Conservation (phyloP, 2,888 invertebrate species). For the Drosophila buzzatii region DNA sequence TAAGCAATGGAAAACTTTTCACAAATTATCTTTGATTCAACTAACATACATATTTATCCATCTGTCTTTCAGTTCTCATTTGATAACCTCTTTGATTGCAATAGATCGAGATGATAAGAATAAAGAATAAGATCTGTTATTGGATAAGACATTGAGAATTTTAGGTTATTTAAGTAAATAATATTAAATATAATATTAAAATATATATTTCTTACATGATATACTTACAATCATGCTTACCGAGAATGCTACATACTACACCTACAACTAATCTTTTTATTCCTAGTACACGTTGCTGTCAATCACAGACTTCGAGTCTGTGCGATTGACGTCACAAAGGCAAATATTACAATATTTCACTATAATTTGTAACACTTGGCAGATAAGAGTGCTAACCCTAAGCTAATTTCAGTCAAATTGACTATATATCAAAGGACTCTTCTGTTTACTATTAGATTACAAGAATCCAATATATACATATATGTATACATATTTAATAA, state of each 20-base stretch:
- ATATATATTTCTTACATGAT: neutral
- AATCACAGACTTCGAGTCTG: slow-evolving; percentile 34
- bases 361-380: slow-evolving; percentile 37
- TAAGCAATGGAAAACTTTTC: slow-evolving; percentile 10
- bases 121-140: neutral
- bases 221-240: slow-evolving; percentile 25
- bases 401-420: slow-evolving; percentile 10
- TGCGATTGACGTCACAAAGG: slow-evolving; percentile 50
- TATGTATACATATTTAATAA: no score
- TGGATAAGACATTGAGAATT: no score
- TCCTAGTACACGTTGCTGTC: slow-evolving; percentile 15
- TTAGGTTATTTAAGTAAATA: no score
- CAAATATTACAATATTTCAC: slow-evolving; percentile 26
- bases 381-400: slow-evolving; percentile 37
- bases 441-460: neutral
- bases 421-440: slow-evolving; percentile 1
- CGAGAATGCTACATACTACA: slow-evolving; percentile 20
- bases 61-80: neutral
- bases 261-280: slow-evolving; percentile 24
- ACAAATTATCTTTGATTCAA: neutral
- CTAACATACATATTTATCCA: fast-evolving
- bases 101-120: neutral
- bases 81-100: neutral
- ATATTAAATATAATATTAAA: no score
- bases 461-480: neutral